A percentile compares a stretch with the other conserved stretches of the same genome.
Conservation (phyloP, 2,113 vertebrate species). For the Gnathochromis pfefferi region DNA sequence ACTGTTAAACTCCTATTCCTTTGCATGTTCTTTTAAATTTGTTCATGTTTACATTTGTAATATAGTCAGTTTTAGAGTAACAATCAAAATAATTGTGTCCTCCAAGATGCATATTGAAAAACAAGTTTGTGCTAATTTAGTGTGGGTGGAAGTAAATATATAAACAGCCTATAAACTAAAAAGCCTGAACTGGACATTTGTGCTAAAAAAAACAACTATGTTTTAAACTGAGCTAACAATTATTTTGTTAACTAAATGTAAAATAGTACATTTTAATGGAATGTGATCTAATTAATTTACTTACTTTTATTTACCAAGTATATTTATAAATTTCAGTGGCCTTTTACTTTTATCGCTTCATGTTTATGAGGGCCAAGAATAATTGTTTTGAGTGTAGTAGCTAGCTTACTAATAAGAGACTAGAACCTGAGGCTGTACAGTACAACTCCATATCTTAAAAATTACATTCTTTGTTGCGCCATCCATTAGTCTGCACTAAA, state of each 20-base stretch:
- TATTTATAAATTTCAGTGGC: not conserved
- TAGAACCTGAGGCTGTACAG: not conserved
- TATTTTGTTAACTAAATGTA: not conserved
- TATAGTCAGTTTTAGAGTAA: not conserved
- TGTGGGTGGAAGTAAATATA: fast-evolving
- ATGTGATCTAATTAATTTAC: not conserved
- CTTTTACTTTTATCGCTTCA: not conserved
- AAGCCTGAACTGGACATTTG: not conserved
- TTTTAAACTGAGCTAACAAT: not conserved
- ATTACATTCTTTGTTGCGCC: not conserved
- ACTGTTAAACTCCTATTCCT: not conserved
- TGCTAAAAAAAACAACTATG: not conserved
- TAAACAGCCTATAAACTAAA: not conserved
- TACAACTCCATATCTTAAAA: not conserved
- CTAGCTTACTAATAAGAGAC: not conserved
- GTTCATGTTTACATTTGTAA: not conserved
- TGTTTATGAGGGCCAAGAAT: not conserved
- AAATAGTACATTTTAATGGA: not conserved
- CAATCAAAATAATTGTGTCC: not conserved
- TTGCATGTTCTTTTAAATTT: not conserved
- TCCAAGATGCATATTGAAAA: not conserved
- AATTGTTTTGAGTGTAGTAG: not conserved
- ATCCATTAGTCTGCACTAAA: not conserved
- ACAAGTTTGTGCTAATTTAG: not conserved
- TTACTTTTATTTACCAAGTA: not conserved